A percentile compares a stretch with the other conserved stretches of the same genome.
These are phyloP conservation scores for Menura novaehollandiae DNA, from an alignment of 2,113 vertebrate species.

Conservation along the genomic window DNA sequence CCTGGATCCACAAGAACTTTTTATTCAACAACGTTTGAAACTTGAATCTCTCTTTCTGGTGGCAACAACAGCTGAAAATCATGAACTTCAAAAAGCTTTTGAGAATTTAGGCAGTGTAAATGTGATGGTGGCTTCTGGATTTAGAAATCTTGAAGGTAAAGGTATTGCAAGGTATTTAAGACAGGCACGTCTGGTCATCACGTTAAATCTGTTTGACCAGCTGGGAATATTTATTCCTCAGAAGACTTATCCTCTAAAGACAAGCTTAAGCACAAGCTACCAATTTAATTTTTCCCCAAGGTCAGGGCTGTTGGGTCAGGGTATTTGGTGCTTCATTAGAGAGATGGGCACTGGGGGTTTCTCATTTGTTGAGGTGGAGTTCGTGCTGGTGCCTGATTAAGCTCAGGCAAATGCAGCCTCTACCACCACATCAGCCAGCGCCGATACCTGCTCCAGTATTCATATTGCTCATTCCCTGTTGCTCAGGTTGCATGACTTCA, in stretches of 20 bases:
- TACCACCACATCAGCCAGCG: not conserved
- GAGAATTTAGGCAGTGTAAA: not conserved
- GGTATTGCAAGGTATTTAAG: not conserved
- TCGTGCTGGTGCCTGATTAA: not conserved
- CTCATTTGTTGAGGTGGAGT: not conserved
- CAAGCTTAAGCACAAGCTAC: not conserved
- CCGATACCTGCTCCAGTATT: not conserved
- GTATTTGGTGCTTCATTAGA: not conserved
- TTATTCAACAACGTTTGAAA: not conserved
- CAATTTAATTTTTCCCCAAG: not conserved
- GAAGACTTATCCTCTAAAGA: not conserved
- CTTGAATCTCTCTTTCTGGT: not conserved
- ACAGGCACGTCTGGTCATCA: not conserved
- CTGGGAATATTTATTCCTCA: not conserved
- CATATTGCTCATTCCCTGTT: not conserved
- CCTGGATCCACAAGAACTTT: not conserved
- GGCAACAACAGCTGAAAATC: not conserved
- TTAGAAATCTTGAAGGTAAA: not conserved
- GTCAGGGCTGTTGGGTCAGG: not conserved
- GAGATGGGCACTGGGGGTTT: not conserved
- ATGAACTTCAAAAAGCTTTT: not conserved
- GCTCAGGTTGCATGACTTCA: not conserved
- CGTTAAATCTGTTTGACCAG: not conserved
- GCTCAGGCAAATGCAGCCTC: not conserved
- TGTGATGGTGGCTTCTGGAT: not conserved